Evolutionary conservation across 2,113 vertebrate genomes (phyloP).

Genomic region (Cnemophilus loriae): DNA sequence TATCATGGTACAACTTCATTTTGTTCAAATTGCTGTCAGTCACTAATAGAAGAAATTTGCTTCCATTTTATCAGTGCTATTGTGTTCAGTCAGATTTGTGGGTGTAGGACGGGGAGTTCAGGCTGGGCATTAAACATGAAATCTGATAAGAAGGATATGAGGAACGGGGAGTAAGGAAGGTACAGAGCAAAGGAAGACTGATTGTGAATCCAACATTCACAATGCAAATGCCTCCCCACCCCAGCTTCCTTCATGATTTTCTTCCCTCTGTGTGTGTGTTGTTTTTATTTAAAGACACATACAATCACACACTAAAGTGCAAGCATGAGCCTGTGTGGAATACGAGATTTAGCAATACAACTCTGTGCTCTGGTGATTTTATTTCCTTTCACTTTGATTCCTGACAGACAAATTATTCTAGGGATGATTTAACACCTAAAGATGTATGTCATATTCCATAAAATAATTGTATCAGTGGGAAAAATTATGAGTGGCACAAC

Average conservation of each 20-base stretch:
- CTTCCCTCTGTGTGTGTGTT: neutral
- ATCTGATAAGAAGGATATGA: slow-evolving; percentile 90
- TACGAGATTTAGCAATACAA: slow-evolving; percentile 48
- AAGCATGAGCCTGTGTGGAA: neutral
- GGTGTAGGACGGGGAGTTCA: slow-evolving; percentile 24
- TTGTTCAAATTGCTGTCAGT: slow-evolving; percentile 92
- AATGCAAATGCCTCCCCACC: slow-evolving; percentile 70
- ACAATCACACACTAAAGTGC: neutral
- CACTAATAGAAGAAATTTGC: slow-evolving; percentile 92
- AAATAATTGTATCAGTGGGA: slow-evolving; percentile 32
- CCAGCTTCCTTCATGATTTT: neutral
- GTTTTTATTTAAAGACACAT: slow-evolving; percentile 36
- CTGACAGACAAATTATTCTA: slow-evolving; percentile 69
- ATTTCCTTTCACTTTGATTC: slow-evolving; percentile 68
- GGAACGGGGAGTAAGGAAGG: slow-evolving; percentile 73
- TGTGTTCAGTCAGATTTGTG: slow-evolving; percentile 77
- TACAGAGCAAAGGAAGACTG: slow-evolving; percentile 69
- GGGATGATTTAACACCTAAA: slow-evolving; percentile 64
- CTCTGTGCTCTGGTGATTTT: slow-evolving; percentile 53
- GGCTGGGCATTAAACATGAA: slow-evolving; percentile 78
- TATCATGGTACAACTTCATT: slow-evolving; percentile 93
- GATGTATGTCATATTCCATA: slow-evolving; percentile 56
- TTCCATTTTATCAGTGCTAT: slow-evolving; percentile 85
- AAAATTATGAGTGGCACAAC: slow-evolving; percentile 57
- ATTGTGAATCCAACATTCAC: slow-evolving; percentile 66